Evolutionary conservation across 2,888 invertebrate genomes (phyloP), one percentile per base, ranked within the genome.

Genomic region (Synergus umbraculus): DNA sequence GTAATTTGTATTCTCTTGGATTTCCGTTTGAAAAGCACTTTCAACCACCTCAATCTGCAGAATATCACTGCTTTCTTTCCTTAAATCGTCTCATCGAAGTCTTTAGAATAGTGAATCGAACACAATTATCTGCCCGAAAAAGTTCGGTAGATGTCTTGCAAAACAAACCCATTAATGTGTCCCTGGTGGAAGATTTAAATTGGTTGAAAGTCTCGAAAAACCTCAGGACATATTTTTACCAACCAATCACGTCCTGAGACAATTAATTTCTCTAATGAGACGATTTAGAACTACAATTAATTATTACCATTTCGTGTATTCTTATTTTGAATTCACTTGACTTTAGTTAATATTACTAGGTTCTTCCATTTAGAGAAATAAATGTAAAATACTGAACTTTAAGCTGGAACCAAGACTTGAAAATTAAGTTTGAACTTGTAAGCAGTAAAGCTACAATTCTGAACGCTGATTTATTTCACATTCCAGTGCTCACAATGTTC

Each of bases 161-260:
- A 69, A 69, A 69, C 69, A 69, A 67, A 44, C 18, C 66, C 44
- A 66, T 66, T 66, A 66, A 66, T 66, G 46, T 69, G 44, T 67
- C 44, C 12, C 22, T 41, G 4, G 12, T 22, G 29, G 22, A 5
- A 18, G 60, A 60, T 22, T 60, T 22, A 22, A 60, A 22, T 18
- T 22, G 22, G 12, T 60, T 0, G 10, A 29, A 5, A 12, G 10
- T 29, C 60, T 1, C 12, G 22, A 22, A 60, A 60, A 60, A 54
- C 54, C n/a, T 18, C 54, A n/a, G 8, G n/a, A 54, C n/a, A 8
- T 9, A n/a, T n/a, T 9, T 54, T 9, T n/a, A 54, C 8, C n/a
- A 18, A 54, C n/a, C n/a, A n/a, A 54, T 2, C n/a, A 54, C n/a
- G n/a, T n/a, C 54, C 2, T 54, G 2, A 2, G n/a, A 15, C 8